These are phyloP conservation scores for Parapsyche elsis DNA, from an alignment of 1,140 invertebrate genomes.

Conservation along the genomic window DNA sequence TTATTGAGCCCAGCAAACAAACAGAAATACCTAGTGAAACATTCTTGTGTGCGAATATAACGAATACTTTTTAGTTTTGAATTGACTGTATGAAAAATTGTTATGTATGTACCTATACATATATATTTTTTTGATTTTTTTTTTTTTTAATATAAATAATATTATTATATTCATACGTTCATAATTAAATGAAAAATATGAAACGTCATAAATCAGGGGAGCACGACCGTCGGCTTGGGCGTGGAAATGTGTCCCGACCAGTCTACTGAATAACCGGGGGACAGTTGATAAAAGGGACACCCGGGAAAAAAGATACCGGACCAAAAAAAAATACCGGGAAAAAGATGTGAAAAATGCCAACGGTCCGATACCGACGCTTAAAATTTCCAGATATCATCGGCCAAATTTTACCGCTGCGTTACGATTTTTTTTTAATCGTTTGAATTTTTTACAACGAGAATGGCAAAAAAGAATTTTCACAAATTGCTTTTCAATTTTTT, in stretches of 20 bases:
- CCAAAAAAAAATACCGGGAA: not conserved
- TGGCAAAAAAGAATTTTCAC: no score
- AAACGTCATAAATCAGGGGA: slow-evolving; percentile 48
- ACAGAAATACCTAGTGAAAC: no score
- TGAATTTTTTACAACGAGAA: no score
- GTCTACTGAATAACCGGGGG: slow-evolving; percentile 33
- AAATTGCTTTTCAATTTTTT: no score
- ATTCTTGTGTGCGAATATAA: no score
- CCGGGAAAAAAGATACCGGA: not conserved
- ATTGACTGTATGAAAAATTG: no score
- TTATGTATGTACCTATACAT: no score
- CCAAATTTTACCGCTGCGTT: not conserved
- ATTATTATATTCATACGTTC: slow-evolving; percentile 47
- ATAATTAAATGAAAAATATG: slow-evolving; percentile 53
- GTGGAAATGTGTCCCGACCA: slow-evolving; percentile 42
- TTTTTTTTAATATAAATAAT: no score
- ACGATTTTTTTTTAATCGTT: not conserved
- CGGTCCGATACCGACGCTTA: slow-evolving; percentile 16
- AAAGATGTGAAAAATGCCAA: slow-evolving; percentile 30
- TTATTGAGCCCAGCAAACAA: no score
- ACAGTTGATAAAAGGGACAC: slow-evolving; percentile 33
- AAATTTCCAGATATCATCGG: slow-evolving; percentile 14
- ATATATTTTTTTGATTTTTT: no score
- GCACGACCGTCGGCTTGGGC: slow-evolving; percentile 24
- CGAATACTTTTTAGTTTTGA: no score